These are phyloP conservation scores for Invenusta paracnida DNA, from an alignment of 2,888 invertebrate genomes.

Conservation along the genomic window DNA sequence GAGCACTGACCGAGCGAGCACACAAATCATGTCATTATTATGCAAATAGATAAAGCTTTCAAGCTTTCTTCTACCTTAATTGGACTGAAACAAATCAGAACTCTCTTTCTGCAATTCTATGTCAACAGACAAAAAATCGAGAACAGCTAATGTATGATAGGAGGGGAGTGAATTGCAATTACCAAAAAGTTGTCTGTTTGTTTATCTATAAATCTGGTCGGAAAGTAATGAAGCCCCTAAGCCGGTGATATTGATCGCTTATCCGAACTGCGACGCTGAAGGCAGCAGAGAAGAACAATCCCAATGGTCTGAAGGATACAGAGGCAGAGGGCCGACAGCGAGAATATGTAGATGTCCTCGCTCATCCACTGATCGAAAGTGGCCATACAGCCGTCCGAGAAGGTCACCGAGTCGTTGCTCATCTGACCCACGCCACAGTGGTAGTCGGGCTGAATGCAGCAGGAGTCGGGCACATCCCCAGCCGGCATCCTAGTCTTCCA, in stretches of 20 bases:
- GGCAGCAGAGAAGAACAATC: not conserved
- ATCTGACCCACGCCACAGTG: not conserved
- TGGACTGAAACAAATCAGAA: too few relatives aligned
- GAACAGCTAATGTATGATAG: too few relatives aligned
- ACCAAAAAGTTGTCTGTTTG: too few relatives aligned
- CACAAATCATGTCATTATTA: too few relatives aligned
- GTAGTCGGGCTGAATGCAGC: not conserved
- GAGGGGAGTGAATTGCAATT: too few relatives aligned
- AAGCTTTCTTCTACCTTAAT: too few relatives aligned
- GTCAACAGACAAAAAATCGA: too few relatives aligned
- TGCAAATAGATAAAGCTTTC: too few relatives aligned
- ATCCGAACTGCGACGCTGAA: not conserved
- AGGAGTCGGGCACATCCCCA: constrained; percentile 30
- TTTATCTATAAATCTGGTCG: too few relatives aligned
- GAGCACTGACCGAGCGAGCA: too few relatives aligned
- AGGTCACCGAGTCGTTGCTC: not conserved
- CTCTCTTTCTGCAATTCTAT: too few relatives aligned
- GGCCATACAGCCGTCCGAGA: constrained; percentile 7
- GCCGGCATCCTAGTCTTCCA: not conserved
- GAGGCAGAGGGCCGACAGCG: not conserved
- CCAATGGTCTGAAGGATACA: not conserved
- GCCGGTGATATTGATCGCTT: not conserved
- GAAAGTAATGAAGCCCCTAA: too few relatives aligned
- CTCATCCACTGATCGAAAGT: not conserved
- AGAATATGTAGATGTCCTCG: constrained; percentile 15